Conservation (phyloP, 2,797 vertebrate genomes). For the Alcedo quadribrachys region DNA sequence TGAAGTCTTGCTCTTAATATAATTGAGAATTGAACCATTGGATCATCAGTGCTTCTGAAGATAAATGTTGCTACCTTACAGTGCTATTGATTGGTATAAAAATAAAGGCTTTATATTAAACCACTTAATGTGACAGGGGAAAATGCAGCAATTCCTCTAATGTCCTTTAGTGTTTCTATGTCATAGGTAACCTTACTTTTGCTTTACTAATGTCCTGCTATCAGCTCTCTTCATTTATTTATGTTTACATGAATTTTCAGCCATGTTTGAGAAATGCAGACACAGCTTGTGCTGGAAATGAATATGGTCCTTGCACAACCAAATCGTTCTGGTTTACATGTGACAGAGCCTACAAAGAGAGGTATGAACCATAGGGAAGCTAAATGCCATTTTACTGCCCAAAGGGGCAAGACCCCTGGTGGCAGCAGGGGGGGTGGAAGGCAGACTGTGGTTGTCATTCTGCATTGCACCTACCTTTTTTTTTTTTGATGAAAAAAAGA, state of each 20-base stretch:
- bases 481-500: neutral
- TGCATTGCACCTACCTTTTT: neutral
- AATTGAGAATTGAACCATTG: slow-evolving; percentile 42
- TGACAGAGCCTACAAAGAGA: neutral
- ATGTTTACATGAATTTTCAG: slow-evolving; percentile 35
- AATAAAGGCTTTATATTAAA: slow-evolving; percentile 68
- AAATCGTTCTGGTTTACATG: neutral
- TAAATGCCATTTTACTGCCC: neutral
- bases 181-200: slow-evolving; percentile 44
- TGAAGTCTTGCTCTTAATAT: slow-evolving; percentile 27
- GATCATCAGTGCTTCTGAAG: slow-evolving; percentile 45
- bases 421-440: neutral
- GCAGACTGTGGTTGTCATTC: neutral
- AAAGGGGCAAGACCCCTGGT: neutral
- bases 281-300: neutral
- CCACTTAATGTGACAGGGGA: slow-evolving; percentile 55
- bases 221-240: slow-evolving; percentile 52
- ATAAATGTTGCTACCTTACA: slow-evolving; percentile 40
- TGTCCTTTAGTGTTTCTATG: slow-evolving; percentile 30
- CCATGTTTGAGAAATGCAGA: neutral
- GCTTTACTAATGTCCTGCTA: slow-evolving; percentile 33
- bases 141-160: slow-evolving; percentile 42
- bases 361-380: neutral
- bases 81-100: slow-evolving; percentile 65
- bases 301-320: neutral